A percentile compares a stretch with the other conserved stretches of the same genome.
Conservation (phyloP, 2,888 invertebrate species). For the Sceliomorpha sp. region DNA sequence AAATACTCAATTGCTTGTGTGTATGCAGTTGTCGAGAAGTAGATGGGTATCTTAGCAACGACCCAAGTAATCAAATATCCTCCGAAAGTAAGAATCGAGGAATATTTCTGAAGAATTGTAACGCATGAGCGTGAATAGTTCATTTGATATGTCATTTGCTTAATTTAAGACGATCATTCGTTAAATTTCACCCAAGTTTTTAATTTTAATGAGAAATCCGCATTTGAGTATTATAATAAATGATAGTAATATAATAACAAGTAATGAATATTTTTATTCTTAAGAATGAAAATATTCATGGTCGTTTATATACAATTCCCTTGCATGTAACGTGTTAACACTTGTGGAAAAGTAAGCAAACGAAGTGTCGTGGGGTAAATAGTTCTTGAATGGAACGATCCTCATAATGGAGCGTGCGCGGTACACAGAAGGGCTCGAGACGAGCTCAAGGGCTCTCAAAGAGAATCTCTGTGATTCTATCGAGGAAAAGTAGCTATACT, state of each 20-base stretch:
- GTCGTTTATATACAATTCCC: conserved; percentile 28
- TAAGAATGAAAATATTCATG: conserved; percentile 3
- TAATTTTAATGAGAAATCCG: too few species aligned
- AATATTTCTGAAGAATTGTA: background rate
- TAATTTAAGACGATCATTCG: too few species aligned
- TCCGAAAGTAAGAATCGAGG: conserved; percentile 36
- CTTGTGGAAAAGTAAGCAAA: conserved; percentile 45
- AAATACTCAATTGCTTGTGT: conserved; percentile 65
- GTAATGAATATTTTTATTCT: too few species aligned
- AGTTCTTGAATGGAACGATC: conserved; percentile 57
- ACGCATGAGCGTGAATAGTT: conserved; percentile 11
- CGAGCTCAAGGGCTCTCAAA: conserved; percentile 62
- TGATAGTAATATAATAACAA: too few species aligned
- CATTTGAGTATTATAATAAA: too few species aligned
- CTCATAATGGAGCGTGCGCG: conserved; percentile 38
- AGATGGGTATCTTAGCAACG: conserved; percentile 66
- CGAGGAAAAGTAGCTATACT: conserved; percentile 61
- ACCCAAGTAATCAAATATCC: conserved; percentile 77
- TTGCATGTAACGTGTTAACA: conserved; percentile 20
- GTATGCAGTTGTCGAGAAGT: conserved; percentile 75
- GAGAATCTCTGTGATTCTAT: conserved; percentile 57
- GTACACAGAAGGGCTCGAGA: conserved; percentile 45
- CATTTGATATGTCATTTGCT: too few species aligned
- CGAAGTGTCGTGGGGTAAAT: conserved; percentile 61
- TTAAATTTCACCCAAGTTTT: too few species aligned